Evolutionary conservation across 2,888 invertebrate genomes (phyloP), one percentile per base, ranked within the genome.

Genomic region (Sphinx pinastri): DNA sequence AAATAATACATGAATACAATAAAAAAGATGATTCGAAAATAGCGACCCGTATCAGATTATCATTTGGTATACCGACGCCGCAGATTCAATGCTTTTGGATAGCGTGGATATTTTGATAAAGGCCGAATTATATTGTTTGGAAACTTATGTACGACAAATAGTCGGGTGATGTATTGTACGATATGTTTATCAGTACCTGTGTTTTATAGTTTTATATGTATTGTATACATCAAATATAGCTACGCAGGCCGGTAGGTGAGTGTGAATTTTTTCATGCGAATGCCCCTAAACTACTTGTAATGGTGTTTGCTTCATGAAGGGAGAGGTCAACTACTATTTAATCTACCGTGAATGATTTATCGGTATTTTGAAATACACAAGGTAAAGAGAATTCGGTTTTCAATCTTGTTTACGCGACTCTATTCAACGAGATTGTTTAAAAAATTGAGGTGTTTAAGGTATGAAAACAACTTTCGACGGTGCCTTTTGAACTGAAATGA

Each of bases 321-420:
- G 90, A 85, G 91, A 90, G 92, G 92, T 93, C 93, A 92, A 92
- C 91, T 90, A 89, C 86, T 89, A 90, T 91, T 92, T 89, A 93
- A 93, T 93, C 90, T 92, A 89, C 85, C 87, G 90, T 92, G 90
- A 91, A 93, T 93, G 93, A 93, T 93, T 90, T 88, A 93, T 92
- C 81, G 88, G 83, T 88, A 86, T 88, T 88, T 89, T 90, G 84
- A 89, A 89, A 89, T 86, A 83, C 45, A 54, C 60, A 16, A 63
- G 54, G 52, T 54, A 63, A 47, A 19, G 13, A 63, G 31, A 69
- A 63, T 19, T 14, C 45, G 5, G 49, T 11, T 14, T 70, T 67
- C 12, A 60, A 70, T 19, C n/a, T 71, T 71, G 67, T 57, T 68
- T 45, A 57, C 38, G 69, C 72, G 69, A 72, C 69, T 60, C 67